Evolutionary conservation across 2,888 invertebrate genomes (phyloP), one percentile per base, ranked within the genome.

Genomic region (Spodoptera exigua): DNA sequence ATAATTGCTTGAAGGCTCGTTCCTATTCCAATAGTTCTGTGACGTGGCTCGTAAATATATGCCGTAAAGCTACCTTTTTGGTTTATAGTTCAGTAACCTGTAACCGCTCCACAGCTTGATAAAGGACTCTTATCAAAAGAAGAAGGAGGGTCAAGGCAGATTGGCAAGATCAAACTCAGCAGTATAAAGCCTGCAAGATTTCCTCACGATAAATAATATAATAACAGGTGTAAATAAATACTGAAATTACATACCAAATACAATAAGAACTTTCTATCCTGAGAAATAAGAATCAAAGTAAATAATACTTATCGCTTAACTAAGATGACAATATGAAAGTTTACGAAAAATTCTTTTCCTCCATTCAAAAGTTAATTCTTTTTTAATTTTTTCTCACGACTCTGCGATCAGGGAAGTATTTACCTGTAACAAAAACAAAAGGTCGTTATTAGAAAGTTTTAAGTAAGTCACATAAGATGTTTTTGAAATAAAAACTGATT

Each of bases 351-450:
- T 58, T 56, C 45, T 57, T 43, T 46, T 10, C 54, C 51, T 7
- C 54, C 51, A 64, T 74, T 74, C 63, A 64, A 58, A 70, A 44
- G 71, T 70, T 54, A 7, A 27, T 39, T 17, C 46, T 37, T 17
- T 16, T 27, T 7, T 11, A 65, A 53, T 71, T 57, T 56, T 57
- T 56, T 75, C 61, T 48, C 70, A 70, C 62, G 56, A 40, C 14
- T 18, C 34, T 36, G 36, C 27, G 69, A 70, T 65, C 62, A 65
- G 61, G 46, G 18, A 46, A 68, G 47, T 62, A 69, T 60, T 78
- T 83, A 81, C 82, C 80, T 82, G 82, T 14, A 83, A 82, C 55
- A 71, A 74, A 73, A 73, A 76, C 62, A 71, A 76, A 59, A 66
- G 55, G 62, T 59, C 13, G 53, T 70, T 71, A 66, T 64, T 63